Base-by-base conservation (phyloP, 2,888 invertebrate species). In the Drosophila diplacantha region DNA sequence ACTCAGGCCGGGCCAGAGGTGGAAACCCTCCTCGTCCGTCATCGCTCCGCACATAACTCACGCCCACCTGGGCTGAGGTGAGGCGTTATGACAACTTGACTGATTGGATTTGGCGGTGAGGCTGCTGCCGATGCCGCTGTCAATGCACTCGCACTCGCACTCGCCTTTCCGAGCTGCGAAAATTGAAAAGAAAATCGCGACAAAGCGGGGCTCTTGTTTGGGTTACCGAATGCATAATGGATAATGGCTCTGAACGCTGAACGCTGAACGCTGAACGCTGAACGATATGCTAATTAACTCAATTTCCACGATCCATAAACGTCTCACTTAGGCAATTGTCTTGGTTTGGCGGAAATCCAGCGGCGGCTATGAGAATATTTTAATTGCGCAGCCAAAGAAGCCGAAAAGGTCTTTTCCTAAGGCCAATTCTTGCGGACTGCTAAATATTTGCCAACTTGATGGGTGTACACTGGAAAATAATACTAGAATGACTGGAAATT, bases 221-320 rank as follows among this genome's bases (percentile, higher is more conserved):
- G 57, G 41, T 57, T 66, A 57, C 65, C 57, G 41, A 63, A 63
- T 41, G 54, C 39, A 34, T 29, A 46, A 46, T 49, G 47, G 38
- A 14, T 57, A 64, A 41, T 60, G 60, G 59, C 34, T 43, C 16
- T 12, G 34, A 34, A 32, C 29, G 34, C n/a, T 16, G 47, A 32
- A 31, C 26, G 53, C 56, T 54, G 26, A 32, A 31, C 26, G 53
- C 16, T 12, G 34, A 34, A 32, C 29, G 34, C 56, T 55, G 34
- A 34, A 34, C 41, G 39, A 61, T 71, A 82, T 78, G 81, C 66
- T 76, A 83, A 83, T 84, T 84, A 81, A 72, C 83, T 76, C 51
- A 51, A 72, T 76, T 84, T 84, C 83, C 84, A 81, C 76, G 84
- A 75, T 81, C 73, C 70, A 81, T 68, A 75, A 81, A 77, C 77